Evolutionary conservation across 2,888 invertebrate species (phyloP).

Genomic region (Drosophila villosipedis): DNA sequence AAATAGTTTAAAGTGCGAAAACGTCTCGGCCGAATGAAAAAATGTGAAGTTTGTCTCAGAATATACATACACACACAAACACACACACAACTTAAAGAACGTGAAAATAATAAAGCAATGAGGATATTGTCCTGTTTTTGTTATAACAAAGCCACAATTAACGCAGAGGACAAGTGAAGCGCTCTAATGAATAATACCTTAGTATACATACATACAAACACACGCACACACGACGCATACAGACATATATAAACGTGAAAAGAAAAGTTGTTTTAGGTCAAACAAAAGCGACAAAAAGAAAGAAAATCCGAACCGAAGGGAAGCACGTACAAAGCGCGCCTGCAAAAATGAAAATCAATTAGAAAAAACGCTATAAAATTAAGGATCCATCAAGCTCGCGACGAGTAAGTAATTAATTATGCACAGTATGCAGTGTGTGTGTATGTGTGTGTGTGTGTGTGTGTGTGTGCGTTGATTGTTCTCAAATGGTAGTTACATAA

Average conservation of each 20-base stretch:
- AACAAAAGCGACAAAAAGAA: slow-evolving; percentile 55
- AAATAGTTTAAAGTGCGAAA: slow-evolving; percentile 59
- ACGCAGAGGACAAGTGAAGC: slow-evolving; percentile 36
- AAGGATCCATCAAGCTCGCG: slow-evolving; percentile 36
- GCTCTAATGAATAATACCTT: slow-evolving; percentile 57
- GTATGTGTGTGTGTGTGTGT: slow-evolving; percentile 7
- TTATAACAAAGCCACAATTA: slow-evolving; percentile 33
- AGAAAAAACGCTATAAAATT: slow-evolving; percentile 27
- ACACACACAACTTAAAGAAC: slow-evolving; percentile 18
- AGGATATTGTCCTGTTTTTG: slow-evolving; percentile 27
- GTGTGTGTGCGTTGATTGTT: slow-evolving; percentile 10
- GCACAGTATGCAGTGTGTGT: slow-evolving; percentile 16
- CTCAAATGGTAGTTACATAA: slow-evolving; percentile 44
- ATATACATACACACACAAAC: slow-evolving; percentile 29
- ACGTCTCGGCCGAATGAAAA: slow-evolving; percentile 46
- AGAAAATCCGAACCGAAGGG: slow-evolving; percentile 8
- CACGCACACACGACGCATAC: slow-evolving; percentile 5
- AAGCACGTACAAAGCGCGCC: slow-evolving; percentile 5
- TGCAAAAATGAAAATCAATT: slow-evolving; percentile 44
- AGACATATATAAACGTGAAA: slow-evolving; percentile 18
- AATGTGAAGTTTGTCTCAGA: slow-evolving; percentile 32
- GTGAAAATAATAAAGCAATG: slow-evolving; percentile 39
- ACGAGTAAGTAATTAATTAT: slow-evolving; percentile 55
- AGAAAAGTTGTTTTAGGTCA: slow-evolving; percentile 73
- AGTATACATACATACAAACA: slow-evolving; percentile 39